phyloP scores from a whole-genome alignment of 2,797 vertebrate genomes.

The Momotus momota region DNA sequence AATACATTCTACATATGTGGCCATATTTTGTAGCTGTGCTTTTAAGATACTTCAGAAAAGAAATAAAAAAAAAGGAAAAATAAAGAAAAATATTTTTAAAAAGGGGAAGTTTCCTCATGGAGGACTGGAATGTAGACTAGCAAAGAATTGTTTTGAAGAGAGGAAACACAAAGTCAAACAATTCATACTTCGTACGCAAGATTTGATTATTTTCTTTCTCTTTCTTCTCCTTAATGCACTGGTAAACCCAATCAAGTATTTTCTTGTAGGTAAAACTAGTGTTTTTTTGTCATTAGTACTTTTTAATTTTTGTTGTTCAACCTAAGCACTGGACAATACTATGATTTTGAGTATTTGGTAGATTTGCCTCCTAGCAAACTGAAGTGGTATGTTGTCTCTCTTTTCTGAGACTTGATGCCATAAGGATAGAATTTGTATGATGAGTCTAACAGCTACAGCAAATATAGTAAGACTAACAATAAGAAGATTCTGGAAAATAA shows the following conservation, averaged over 20 bases:
- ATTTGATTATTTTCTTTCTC: not conserved
- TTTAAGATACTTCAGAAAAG: conserved; percentile 33
- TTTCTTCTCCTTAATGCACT: not conserved
- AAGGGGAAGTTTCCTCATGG: not conserved
- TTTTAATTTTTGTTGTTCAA: not conserved
- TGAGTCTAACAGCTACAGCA: not conserved
- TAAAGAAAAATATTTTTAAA: not conserved
- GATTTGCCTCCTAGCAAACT: not conserved
- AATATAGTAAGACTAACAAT: not conserved
- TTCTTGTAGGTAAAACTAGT: not conserved
- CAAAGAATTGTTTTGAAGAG: not conserved
- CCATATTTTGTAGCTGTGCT: conserved; percentile 31
- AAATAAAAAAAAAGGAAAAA: not conserved
- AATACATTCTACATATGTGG: conserved; percentile 56
- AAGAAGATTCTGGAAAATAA: not conserved
- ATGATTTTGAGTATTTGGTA: not conserved
- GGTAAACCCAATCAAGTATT: not conserved
- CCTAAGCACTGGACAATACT: not conserved
- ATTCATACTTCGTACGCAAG: not conserved
- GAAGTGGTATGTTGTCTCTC: not conserved
- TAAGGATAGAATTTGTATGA: not conserved
- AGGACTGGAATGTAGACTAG: conserved; percentile 1
- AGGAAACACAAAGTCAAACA: conserved; percentile 4
- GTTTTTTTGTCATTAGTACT: not conserved
- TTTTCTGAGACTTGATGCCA: not conserved